Evolutionary conservation across 2,797 vertebrate genomes (phyloP).

Genomic region (Pseudochirops cupreus): DNA sequence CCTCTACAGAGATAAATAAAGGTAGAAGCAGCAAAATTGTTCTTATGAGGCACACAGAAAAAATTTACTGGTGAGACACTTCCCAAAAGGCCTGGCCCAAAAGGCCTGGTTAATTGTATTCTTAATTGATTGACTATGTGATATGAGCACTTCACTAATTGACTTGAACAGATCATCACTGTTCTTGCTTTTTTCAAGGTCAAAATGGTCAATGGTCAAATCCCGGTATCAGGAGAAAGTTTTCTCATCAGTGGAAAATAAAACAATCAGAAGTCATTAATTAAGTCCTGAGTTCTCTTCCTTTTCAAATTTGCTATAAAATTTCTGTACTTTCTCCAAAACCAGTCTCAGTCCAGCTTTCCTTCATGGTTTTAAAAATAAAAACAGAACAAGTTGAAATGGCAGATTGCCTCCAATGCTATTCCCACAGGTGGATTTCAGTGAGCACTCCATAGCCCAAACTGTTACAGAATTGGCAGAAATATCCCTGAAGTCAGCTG

Average conservation of each 20-base stretch:
- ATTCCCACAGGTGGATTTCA: constrained; percentile 68
- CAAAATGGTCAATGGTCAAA: constrained; percentile 53
- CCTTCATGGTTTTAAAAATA: constrained; percentile 75
- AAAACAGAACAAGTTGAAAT: constrained; percentile 70
- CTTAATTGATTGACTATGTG: constrained; percentile 39
- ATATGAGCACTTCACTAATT: constrained; percentile 27
- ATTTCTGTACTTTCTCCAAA: constrained; percentile 65
- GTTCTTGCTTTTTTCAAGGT: constrained; percentile 42
- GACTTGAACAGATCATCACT: constrained; percentile 50
- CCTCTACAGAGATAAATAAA: neutral
- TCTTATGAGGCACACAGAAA: constrained; percentile 55
- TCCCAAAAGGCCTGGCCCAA: constrained; percentile 36
- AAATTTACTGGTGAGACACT: constrained; percentile 24
- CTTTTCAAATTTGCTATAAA: constrained; percentile 72
- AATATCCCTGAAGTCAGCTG: constrained; percentile 47
- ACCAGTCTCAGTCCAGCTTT: constrained; percentile 63
- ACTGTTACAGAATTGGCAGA: constrained; percentile 70
- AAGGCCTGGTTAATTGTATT: constrained; percentile 26
- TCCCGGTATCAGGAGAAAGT: constrained; percentile 62
- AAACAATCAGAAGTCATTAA: constrained; percentile 59
- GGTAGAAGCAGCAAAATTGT: constrained; percentile 17
- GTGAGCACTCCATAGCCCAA: constrained; percentile 50
- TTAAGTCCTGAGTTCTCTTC: constrained; percentile 58
- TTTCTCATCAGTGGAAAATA: constrained; percentile 3
- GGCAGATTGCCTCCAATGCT: constrained; percentile 64